Base-by-base conservation (phyloP, 2,113 vertebrate species). In the Polypterus bichir region DNA sequence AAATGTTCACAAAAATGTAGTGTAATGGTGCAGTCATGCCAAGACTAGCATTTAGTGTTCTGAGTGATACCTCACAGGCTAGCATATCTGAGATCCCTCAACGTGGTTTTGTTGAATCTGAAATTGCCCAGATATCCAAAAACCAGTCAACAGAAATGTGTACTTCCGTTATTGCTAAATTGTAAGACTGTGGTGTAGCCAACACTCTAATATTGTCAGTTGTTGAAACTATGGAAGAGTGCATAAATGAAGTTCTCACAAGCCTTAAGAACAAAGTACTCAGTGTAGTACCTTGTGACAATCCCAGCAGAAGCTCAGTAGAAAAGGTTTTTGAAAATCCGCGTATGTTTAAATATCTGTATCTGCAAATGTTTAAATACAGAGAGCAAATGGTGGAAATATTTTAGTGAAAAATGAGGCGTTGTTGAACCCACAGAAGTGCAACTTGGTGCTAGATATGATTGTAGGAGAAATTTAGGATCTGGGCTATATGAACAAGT, bases 301-400 rank as follows among this genome's bases (percentile, higher is more conserved):
- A 44, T 44, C 44, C 46, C n/a, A 54, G 49, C 59, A 63, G 51
- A 63, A 54, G n/a, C 11, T 10, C 51, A 59, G 51, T 63, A 11
- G 60, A 66, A 44, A 10, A 62, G 4, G 9, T 54, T 46, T 63
- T 63, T 11, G 47, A 59, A 11, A 54, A 56, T 48, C 7, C 53
- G 8, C 7, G 10, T 8, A 66, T 61, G 27, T 27, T 57, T 47
- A 47, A 9, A 61, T 66, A 44, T 46, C 48, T 57, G 48, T 2
- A 27, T 1, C 27, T 27, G 27, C 2, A 27, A 27, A 27, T 27
- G 57, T 49, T 57, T 61, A 9, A 61, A 66, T 49, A 57, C 59
- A 11, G 48, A 66, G 7, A 5, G 4, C 11, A 66, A 66, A 66
- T 58, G 65, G 48, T 51, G 9, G 47, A 62, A 66, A 47, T 65